A percentile compares a stretch with the other conserved stretches of the same genome.
Evolutionary conservation across 2,797 vertebrate genomes (phyloP).

Genomic region (Epinephelus coioides): DNA sequence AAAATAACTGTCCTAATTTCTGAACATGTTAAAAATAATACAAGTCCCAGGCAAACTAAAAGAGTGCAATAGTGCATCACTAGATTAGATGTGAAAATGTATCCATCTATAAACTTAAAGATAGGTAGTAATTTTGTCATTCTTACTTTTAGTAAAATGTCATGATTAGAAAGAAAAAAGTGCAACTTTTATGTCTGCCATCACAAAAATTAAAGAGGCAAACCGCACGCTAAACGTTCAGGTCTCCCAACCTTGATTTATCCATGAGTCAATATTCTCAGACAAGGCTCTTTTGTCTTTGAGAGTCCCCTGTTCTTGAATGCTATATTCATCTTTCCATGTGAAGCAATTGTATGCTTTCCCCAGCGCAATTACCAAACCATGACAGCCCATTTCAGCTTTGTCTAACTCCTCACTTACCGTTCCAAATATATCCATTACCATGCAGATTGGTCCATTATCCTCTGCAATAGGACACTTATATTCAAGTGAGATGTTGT

Average conservation of each 20-base stretch:
- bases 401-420: conserved; percentile 76
- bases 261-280: conserved; percentile 42
- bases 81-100: too few relatives aligned
- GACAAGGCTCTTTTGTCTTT: conserved; percentile 59
- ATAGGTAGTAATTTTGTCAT: not conserved
- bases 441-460: conserved; percentile 80
- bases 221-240: not conserved
- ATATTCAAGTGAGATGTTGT: conserved; percentile 70
- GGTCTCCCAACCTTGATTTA: conserved; percentile 25
- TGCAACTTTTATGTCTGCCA: not conserved
- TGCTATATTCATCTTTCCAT: conserved; percentile 65
- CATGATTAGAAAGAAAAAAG: not conserved
- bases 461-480: conserved; percentile 66
- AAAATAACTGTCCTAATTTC: too few relatives aligned
- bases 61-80: not conserved
- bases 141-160: not conserved
- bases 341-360: conserved; percentile 70
- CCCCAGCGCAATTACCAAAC: conserved; percentile 75
- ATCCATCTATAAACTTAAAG: not conserved
- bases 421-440: conserved; percentile 78
- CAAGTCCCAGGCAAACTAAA: not conserved
- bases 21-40: conserved; percentile 1
- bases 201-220: not conserved
- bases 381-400: conserved; percentile 77
- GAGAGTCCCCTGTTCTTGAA: conserved; percentile 52